Percentiles rank a stretch among this genome's conserved stretches.
phyloP scores from a whole-genome alignment of 2,797 vertebrate genomes.

The Dipus sagitta region DNA sequence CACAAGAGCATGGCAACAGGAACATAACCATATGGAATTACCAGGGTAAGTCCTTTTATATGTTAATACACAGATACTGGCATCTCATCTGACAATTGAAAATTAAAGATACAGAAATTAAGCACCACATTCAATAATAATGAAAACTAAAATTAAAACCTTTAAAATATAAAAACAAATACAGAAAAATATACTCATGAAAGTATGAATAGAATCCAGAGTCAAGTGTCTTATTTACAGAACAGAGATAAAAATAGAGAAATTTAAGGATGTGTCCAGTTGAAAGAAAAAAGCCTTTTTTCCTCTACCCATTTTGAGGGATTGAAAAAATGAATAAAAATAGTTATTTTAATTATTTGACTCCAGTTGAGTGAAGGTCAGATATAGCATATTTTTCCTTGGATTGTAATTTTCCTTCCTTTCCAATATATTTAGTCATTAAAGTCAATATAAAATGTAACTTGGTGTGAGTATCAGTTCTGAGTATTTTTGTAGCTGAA shows the following conservation, averaged over 20 bases:
- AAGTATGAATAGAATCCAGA: neutral
- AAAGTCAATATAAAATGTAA: neutral
- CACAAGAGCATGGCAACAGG: neutral
- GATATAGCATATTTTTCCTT: neutral
- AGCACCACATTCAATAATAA: neutral
- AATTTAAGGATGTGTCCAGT: neutral
- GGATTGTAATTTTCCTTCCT: slow-evolving; percentile 31
- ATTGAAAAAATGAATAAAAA: neutral
- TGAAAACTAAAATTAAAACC: neutral
- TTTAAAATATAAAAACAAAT: slow-evolving; percentile 10
- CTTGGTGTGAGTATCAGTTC: neutral
- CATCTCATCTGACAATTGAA: slow-evolving; percentile 7
- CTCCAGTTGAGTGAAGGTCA: slow-evolving; percentile 5
- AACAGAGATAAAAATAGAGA: neutral
- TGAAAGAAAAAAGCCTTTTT: neutral
- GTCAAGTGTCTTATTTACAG: neutral
- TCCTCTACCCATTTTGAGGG: neutral
- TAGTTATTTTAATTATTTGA: neutral
- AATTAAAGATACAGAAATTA: slow-evolving; percentile 24
- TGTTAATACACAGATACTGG: neutral
- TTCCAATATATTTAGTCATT: neutral
- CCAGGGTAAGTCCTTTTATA: neutral
- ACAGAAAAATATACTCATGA: neutral
- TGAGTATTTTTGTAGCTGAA: neutral
- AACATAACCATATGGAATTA: neutral